Conservation (phyloP, 2,797 vertebrate species). For the Decapterus maruadsi region DNA sequence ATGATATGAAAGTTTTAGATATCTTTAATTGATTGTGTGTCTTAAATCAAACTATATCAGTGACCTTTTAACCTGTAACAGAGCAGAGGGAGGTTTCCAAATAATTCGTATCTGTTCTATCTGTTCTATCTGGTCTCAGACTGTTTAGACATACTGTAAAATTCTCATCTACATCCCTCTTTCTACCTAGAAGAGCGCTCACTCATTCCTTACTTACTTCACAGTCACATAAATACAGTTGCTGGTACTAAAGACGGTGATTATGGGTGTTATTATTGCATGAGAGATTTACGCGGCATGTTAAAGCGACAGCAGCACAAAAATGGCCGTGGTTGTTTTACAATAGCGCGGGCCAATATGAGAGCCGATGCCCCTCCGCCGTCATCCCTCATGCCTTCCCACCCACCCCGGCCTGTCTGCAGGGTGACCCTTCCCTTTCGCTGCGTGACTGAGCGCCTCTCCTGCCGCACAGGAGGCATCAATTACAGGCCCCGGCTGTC, state of each 20-base stretch:
- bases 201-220: background rate
- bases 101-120: background rate
- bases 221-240: constrained; percentile 18
- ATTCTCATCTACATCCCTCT: background rate
- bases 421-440: constrained; percentile 80
- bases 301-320: constrained; percentile 3
- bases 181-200: background rate
- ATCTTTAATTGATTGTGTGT: background rate
- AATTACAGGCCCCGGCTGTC: constrained; percentile 83
- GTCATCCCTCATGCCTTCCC: constrained; percentile 33
- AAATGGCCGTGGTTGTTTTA: background rate
- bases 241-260: constrained; percentile 4
- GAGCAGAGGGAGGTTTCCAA: background rate
- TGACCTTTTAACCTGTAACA: background rate
- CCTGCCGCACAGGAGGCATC: constrained; percentile 87
- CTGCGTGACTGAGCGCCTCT: constrained; percentile 80
- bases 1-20: background rate
- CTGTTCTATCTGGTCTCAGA: too few relatives aligned
- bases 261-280: constrained; percentile 7
- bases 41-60: background rate
- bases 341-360: background rate
- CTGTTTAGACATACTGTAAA: background rate
- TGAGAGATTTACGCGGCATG: background rate
- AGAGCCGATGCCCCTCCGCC: constrained; percentile 28
- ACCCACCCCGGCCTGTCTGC: constrained; percentile 68